A percentile compares a stretch with the other conserved stretches of the same genome.
These are phyloP conservation scores for Eutolmus rufibarbis DNA, from an alignment of 2,888 invertebrate genomes.

Conservation along the genomic window DNA sequence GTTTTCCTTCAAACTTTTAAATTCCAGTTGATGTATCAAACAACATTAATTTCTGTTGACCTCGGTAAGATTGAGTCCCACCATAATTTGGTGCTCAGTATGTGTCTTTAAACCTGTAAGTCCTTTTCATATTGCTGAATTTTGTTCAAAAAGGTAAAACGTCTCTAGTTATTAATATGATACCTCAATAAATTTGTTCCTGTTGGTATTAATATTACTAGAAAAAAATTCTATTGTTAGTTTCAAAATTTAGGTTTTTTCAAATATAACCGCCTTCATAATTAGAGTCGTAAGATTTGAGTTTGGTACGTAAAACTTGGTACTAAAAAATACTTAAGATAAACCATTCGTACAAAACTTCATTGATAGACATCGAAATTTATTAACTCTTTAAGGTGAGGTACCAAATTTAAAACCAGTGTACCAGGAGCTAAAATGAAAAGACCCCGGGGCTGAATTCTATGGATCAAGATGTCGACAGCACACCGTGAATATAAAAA, in stretches of 20 bases:
- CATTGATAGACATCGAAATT: not conserved
- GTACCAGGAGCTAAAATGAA: not conserved
- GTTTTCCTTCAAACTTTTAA: not conserved
- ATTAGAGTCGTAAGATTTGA: too few relatives aligned
- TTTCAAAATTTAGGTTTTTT: too few relatives aligned
- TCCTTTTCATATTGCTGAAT: not conserved
- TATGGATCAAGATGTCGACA: not conserved
- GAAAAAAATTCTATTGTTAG: too few relatives aligned
- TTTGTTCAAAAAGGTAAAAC: not conserved
- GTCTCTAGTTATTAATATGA: not conserved
- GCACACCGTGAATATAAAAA: not conserved
- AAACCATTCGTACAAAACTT: too few relatives aligned
- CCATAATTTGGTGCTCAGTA: not conserved
- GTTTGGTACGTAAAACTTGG: too few relatives aligned
- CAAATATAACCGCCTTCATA: too few relatives aligned
- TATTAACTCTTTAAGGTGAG: not conserved
- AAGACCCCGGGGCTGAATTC: not conserved
- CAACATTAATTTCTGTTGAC: not conserved
- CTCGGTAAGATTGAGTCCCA: not conserved
- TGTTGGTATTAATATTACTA: not conserved
- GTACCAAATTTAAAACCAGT: not conserved
- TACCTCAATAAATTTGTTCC: not conserved
- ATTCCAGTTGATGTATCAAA: not conserved
- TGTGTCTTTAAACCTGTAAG: not conserved
- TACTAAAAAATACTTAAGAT: too few relatives aligned